These are phyloP conservation scores for Aelia acuminata DNA, from an alignment of 2,888 invertebrate genomes.

Conservation along the genomic window DNA sequence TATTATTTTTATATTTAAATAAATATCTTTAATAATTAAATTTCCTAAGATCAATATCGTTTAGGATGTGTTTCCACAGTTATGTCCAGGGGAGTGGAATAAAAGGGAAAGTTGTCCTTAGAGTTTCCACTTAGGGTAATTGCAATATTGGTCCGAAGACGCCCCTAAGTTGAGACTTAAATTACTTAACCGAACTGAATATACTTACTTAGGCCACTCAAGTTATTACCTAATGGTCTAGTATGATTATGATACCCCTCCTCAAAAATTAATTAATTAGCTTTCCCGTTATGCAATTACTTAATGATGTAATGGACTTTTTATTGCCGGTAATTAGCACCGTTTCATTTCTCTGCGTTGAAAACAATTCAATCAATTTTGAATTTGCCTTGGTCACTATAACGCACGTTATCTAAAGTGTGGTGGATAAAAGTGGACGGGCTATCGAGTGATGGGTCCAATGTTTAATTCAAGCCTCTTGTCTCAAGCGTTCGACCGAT, in stretches of 20 bases:
- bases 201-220: background rate
- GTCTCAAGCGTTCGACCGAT: too few species aligned
- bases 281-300: background rate
- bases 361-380: too few species aligned
- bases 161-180: slow-evolving; percentile 8
- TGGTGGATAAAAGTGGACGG: too few species aligned
- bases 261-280: slow-evolving; percentile 4
- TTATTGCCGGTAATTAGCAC: background rate
- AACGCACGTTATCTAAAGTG: too few species aligned
- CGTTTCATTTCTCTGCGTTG: too few species aligned
- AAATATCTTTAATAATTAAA: background rate
- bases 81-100: background rate
- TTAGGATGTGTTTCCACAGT: background rate
- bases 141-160: slow-evolving; percentile 16
- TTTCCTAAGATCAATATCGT: background rate
- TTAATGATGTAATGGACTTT: background rate
- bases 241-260: background rate
- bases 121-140: slow-evolving; percentile 25
- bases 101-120: background rate
- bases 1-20: background rate
- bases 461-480: too few species aligned
- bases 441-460: too few species aligned
- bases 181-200: slow-evolving; percentile 25
- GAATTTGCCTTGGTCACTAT: too few species aligned
- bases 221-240: slow-evolving; percentile 31